A percentile compares a stretch with the other conserved stretches of the same genome.
These are phyloP conservation scores for Nysson spinosus DNA, from an alignment of 2,888 invertebrate species.

Conservation along the genomic window DNA sequence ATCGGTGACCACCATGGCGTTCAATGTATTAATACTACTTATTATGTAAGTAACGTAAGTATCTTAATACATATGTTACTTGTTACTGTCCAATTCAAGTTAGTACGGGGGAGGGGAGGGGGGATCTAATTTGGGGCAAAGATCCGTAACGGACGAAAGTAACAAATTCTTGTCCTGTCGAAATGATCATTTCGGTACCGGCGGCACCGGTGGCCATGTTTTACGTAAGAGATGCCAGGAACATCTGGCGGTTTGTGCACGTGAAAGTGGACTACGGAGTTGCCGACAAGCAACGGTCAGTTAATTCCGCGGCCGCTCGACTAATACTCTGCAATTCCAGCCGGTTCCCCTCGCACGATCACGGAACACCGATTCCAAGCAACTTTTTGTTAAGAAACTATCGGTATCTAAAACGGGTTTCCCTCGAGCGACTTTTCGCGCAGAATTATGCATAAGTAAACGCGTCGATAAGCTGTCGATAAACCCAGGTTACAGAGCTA, in stretches of 20 bases:
- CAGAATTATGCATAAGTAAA: slow-evolving; percentile 3
- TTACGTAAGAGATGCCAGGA: slow-evolving; percentile 69
- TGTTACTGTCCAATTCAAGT: slow-evolving; percentile 25
- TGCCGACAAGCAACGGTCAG: slow-evolving; percentile 70
- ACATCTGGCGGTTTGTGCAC: slow-evolving; percentile 69
- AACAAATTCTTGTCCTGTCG: slow-evolving; percentile 8
- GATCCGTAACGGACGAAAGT: too few relatives aligned
- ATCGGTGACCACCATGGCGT: too few relatives aligned
- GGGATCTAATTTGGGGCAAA: too few relatives aligned
- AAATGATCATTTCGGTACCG: slow-evolving; percentile 37
- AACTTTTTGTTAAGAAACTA: slow-evolving; percentile 14
- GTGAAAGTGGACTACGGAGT: slow-evolving; percentile 72
- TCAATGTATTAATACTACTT: too few relatives aligned
- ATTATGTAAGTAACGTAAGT: too few relatives aligned
- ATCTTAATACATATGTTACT: slow-evolving; percentile 14
- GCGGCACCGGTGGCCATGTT: slow-evolving; percentile 45
- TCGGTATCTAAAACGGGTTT: slow-evolving; percentile 15
- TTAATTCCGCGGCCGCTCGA: slow-evolving; percentile 67
- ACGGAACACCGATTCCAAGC: slow-evolving; percentile 29
- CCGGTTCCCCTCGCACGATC: slow-evolving; percentile 42
- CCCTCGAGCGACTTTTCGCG: slow-evolving; percentile 5
- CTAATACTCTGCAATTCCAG: slow-evolving; percentile 70
- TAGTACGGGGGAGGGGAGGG: background rate
- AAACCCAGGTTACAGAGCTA: too few relatives aligned
- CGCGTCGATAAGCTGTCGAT: background rate